phyloP scores from a whole-genome alignment of 1,140 invertebrate genomes.

The Phocides pigmalion region DNA sequence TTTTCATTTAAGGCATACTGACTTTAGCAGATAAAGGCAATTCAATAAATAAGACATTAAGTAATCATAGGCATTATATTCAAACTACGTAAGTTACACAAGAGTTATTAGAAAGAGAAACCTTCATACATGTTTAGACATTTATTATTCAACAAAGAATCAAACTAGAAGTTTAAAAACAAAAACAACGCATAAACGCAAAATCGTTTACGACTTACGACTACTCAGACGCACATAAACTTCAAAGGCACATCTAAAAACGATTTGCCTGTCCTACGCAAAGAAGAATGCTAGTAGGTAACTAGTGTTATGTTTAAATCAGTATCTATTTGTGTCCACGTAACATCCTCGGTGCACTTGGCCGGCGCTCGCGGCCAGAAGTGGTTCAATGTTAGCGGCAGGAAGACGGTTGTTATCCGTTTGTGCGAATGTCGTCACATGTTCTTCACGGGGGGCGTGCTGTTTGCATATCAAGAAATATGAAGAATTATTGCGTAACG shows the following conservation, averaged over 20 bases:
- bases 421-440: slow-evolving; percentile 68
- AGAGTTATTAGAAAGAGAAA: background rate
- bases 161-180: background rate
- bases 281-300: slow-evolving; percentile 36
- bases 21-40: too few relatives aligned
- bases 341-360: slow-evolving; percentile 77
- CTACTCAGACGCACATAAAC: slow-evolving; percentile 1
- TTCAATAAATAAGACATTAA: too few relatives aligned
- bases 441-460: slow-evolving; percentile 47
- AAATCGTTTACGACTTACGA: slow-evolving; percentile 14
- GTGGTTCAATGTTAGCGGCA: slow-evolving; percentile 79
- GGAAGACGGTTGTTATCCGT: slow-evolving; percentile 71
- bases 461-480: slow-evolving; percentile 23
- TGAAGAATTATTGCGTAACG: background rate
- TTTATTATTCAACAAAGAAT: background rate
- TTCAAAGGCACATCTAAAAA: slow-evolving; percentile 35
- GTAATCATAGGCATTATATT: too few relatives aligned
- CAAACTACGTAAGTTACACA: background rate
- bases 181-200: background rate
- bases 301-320: slow-evolving; percentile 32
- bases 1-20: too few relatives aligned
- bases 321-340: slow-evolving; percentile 62
- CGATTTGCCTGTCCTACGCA: slow-evolving; percentile 27
- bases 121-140: background rate
- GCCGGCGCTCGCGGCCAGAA: slow-evolving; percentile 60